Percentiles rank a stretch among this genome's conserved stretches.
Evolutionary conservation across 2,113 vertebrate species (phyloP).

Genomic region (Dicaeum eximium): DNA sequence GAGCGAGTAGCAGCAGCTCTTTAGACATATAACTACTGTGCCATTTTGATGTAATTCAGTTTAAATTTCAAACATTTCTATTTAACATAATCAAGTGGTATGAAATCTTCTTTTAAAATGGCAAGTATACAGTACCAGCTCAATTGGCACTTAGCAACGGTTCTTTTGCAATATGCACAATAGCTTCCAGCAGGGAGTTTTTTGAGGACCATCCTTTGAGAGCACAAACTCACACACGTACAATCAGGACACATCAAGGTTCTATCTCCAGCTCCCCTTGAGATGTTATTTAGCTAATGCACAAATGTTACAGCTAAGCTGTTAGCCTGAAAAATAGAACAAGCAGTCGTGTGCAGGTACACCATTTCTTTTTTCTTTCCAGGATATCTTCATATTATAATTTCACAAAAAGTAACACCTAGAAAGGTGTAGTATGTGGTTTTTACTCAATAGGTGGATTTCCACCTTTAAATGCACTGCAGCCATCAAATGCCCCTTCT

Average conservation of each 20-base stretch:
- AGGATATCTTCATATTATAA: slow-evolving; percentile 30
- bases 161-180: slow-evolving; percentile 79
- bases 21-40: slow-evolving; percentile 74
- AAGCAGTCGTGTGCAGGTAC: slow-evolving; percentile 55
- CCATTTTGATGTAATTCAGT: slow-evolving; percentile 80
- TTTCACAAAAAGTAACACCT: slow-evolving; percentile 44
- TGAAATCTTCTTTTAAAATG: slow-evolving; percentile 81
- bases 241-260: slow-evolving; percentile 80
- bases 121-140: slow-evolving; percentile 79
- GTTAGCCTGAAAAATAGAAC: slow-evolving; percentile 67
- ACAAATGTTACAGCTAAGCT: slow-evolving; percentile 72
- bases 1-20: slow-evolving; percentile 67
- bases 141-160: slow-evolving; percentile 80
- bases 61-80: slow-evolving; percentile 83
- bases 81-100: slow-evolving; percentile 86
- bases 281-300: slow-evolving; percentile 82
- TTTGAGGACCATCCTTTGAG: slow-evolving; percentile 78
- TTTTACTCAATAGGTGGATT: slow-evolving; percentile 51
- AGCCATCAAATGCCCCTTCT: slow-evolving; percentile 37
- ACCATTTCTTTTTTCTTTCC: slow-evolving; percentile 47
- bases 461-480: slow-evolving; percentile 39
- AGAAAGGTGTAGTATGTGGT: slow-evolving; percentile 20
- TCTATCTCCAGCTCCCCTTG: slow-evolving; percentile 75
- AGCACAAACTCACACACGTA: slow-evolving; percentile 75
- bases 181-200: slow-evolving; percentile 80